Percentiles rank a stretch among this genome's conserved stretches.
Evolutionary conservation across 2,113 vertebrate genomes (phyloP).

Genomic region (Diphyllodes magnificus): DNA sequence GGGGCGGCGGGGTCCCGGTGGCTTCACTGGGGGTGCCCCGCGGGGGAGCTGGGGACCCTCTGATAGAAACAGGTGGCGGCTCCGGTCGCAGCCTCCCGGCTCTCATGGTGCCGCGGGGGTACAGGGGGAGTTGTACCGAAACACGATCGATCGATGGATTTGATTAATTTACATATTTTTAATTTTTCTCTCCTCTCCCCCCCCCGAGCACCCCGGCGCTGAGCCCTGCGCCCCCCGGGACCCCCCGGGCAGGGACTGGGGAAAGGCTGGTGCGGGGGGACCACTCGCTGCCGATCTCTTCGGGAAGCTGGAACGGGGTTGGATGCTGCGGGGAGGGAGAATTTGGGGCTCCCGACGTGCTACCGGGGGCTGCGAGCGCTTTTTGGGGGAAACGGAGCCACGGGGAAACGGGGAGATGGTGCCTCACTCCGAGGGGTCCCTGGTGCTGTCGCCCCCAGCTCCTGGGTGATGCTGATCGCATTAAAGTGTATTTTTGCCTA

Average conservation of each 20-base stretch:
- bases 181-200: accelerated
- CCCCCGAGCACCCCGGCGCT: too few relatives aligned
- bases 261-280: neutral
- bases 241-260: neutral
- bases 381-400: neutral
- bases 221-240: neutral
- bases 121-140: neutral
- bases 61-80: neutral
- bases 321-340: neutral
- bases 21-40: neutral
- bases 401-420: neutral
- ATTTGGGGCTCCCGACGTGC: neutral
- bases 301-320: neutral
- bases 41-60: neutral
- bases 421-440: neutral
- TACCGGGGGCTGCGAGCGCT: accelerated
- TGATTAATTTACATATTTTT: neutral
- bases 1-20: neutral
- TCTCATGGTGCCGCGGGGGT: neutral
- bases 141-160: neutral
- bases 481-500: neutral
- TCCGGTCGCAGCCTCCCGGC: neutral
- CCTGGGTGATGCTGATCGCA: too few relatives aligned
- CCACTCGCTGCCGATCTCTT: neutral
- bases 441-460: neutral